phyloP scores from a whole-genome alignment of 2,888 invertebrate genomes.

The Hipparchia sbordonii region DNA sequence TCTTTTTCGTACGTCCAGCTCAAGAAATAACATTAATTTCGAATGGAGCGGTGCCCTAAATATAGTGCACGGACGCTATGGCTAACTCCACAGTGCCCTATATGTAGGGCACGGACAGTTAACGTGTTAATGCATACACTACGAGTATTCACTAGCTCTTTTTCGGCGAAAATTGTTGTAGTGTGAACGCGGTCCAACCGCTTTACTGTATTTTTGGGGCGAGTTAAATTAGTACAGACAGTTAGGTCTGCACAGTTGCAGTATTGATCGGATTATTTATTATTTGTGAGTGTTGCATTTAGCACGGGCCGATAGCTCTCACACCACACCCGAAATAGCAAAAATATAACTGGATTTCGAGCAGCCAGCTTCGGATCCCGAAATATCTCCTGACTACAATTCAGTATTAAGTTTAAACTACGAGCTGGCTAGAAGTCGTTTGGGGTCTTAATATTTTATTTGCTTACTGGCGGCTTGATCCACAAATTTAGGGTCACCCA shows the following conservation, averaged over 20 bases:
- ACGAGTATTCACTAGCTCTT: not conserved
- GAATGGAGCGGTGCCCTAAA: too few relatives aligned
- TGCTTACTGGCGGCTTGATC: not conserved
- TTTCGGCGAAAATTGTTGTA: not conserved
- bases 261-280: constrained; percentile 28
- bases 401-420: constrained; percentile 13
- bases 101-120: too few relatives aligned
- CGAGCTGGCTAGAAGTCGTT: constrained; percentile 7
- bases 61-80: too few relatives aligned
- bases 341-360: constrained; percentile 22
- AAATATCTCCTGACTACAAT: constrained; percentile 13
- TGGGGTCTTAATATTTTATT: constrained; percentile 9
- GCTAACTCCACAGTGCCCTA: too few relatives aligned
- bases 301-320: constrained; percentile 19
- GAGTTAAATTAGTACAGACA: constrained; percentile 23
- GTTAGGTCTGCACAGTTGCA: constrained; percentile 23
- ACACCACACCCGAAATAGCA: constrained; percentile 19
- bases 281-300: constrained; percentile 22
- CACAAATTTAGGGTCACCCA: too few relatives aligned
- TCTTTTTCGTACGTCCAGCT: too few relatives aligned
- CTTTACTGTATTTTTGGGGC: constrained; percentile 15
- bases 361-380: constrained; percentile 11
- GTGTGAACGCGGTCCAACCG: not conserved
- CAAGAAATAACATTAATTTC: too few relatives aligned
- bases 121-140: not conserved